Evolutionary conservation across 2,797 vertebrate species (phyloP), one percentile per base, ranked within the genome.

Genomic region (Characodon lateralis): DNA sequence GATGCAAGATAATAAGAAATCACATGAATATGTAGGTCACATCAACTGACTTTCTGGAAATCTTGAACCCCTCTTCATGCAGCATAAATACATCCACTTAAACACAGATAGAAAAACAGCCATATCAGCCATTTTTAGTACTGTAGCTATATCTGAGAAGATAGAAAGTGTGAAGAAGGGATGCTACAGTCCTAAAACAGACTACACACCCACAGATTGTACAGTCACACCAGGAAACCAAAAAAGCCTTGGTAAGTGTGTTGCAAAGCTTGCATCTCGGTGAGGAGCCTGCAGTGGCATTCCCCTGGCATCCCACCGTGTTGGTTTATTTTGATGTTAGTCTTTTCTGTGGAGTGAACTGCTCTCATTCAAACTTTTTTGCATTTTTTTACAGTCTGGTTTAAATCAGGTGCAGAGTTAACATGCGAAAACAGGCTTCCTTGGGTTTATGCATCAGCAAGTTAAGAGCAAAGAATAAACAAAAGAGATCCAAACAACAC

Each of bases 1-100:
- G 72, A 71, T 82, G 85, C 91, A 94, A 94, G 94, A 92, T 94
- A 95, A 95, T 94, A 87, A 93, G 88, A 85, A 91, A 86, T 84
- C 90, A 92, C 89, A 85, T 92, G 92, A 91, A 95, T 95, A 95
- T 95, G 91, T 95, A 95, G 95, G 95, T 95, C 94, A 95, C 80
- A 82, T 94, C 93, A 95, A 84, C 89, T 93, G 92, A 94, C 91
- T 94, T 93, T 94, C 87, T 85, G 89, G 80, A 73, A 88, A 79
- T 83, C 88, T 91, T 83, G 82, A 87, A 80, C 87, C 86, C 84
- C 74, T 83, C 85, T 87, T 78, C 75, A 83, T 86, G 82, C 81
- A 82, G 73, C 65, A 78, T 46, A 76, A 79, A 87, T 85, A 80
- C 71, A 83, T 71, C 65, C 78, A 82, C 53, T 75, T 41, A 86